Base-by-base conservation (phyloP, 2,797 vertebrate species). In the Pipistrellus nathusii region DNA sequence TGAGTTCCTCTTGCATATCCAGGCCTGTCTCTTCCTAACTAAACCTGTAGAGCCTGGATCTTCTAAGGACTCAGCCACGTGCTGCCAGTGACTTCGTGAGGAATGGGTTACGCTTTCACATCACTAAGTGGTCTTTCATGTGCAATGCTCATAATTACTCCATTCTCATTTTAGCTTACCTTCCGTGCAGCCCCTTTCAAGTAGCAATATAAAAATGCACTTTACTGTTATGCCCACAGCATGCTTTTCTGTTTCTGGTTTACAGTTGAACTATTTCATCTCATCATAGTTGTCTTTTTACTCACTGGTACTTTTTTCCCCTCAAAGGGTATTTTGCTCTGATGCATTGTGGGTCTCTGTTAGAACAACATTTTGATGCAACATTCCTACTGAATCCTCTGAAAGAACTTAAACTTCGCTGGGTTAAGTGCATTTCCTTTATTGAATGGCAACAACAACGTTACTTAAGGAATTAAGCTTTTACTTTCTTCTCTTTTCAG, bases 341-440 rank as follows among this genome's bases (percentile, higher is more conserved):
- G 94, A 69, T 81, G 57, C 88, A 95, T 96, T 98, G 97, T 97
- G 96, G 93, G 96, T 96, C 89, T 97, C 96, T 97, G 96, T 97
- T 97, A 98, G 96, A 97, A 97, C 95, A 98, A 95, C 81, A 97
- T 98, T 99, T 97, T 98, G 98, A 98, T 98, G 98, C 97, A 98
- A 98, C 97, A 95, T 96, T 98, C 98, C 98, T 97, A 97, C 96
- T 90, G 83, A 85, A 97, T 95, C 96, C 94, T 96, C 95, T 96
- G 95, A 96, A 97, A 97, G 88, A 89, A 27, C 68, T 94, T 88
- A 20, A 51, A 11, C 2, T 35, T 41, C 72, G 92, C 35, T 97
- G 75, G 32, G 76, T 95, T 94, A 96, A 93, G 88, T 97, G 88
- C 68, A 96, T 97, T 97, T 97, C 57, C 84, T 96, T 93, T 94